Evolutionary conservation across 2,113 vertebrate genomes (phyloP).

Genomic region (Petrocephalus microphthalmus): DNA sequence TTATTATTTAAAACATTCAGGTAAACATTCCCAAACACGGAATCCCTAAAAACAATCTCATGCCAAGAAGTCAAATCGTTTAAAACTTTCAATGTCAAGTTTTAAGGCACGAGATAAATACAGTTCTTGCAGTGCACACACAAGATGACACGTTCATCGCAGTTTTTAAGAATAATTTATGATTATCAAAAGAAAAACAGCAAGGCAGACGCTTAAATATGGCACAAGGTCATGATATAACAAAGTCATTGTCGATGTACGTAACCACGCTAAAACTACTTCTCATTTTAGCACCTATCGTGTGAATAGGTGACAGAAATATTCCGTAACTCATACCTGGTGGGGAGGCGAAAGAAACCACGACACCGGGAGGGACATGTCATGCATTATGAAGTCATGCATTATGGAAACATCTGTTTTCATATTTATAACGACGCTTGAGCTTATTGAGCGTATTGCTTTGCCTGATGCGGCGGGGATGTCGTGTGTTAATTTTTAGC

Average conservation of each 20-base stretch:
- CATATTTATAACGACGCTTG: neutral
- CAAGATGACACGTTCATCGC: neutral
- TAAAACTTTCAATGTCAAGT: conserved; percentile 38
- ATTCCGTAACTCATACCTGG: neutral
- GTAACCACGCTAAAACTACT: neutral
- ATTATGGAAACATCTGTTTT: neutral
- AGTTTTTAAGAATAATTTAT: neutral
- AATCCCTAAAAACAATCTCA: conserved; percentile 9
- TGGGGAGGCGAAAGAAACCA: neutral
- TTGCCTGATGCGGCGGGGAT: neutral
- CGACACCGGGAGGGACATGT: neutral
- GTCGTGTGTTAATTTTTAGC: neutral
- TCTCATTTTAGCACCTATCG: neutral
- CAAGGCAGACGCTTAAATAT: neutral
- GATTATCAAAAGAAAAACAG: neutral
- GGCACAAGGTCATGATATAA: neutral
- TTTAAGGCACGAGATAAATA: conserved; percentile 79
- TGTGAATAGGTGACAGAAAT: neutral
- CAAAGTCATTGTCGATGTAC: neutral
- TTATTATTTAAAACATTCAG: conserved; percentile 23
- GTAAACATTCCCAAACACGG: conserved; percentile 17
- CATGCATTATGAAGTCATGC: neutral
- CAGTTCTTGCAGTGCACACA: conserved; percentile 11
- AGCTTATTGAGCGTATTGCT: neutral
- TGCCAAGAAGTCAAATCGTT: conserved; percentile 38